Percentiles rank a stretch among this genome's conserved stretches.
Evolutionary conservation across 2,797 vertebrate species (phyloP).

Genomic region (Eulemur albifrons): DNA sequence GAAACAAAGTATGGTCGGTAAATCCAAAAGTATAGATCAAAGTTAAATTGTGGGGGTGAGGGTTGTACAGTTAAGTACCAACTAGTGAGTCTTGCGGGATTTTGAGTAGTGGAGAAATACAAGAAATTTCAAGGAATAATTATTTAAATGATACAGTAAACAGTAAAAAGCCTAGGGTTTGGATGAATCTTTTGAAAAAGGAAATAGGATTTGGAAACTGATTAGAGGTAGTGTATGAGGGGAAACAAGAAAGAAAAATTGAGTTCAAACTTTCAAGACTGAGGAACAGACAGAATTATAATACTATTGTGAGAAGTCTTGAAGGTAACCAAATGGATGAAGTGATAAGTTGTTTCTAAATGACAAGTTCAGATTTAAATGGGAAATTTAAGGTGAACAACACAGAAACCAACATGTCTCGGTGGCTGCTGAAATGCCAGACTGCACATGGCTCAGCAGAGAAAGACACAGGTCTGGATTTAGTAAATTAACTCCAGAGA

Average conservation of each 20-base stretch:
- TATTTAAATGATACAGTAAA: neutral
- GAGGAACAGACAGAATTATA: neutral
- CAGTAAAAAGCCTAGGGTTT: neutral
- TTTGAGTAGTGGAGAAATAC: neutral
- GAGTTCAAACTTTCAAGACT: neutral
- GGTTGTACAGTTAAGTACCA: neutral
- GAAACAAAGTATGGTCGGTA: neutral
- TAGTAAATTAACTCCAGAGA: neutral
- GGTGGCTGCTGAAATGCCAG: neutral
- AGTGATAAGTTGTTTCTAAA: neutral
- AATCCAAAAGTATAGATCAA: neutral
- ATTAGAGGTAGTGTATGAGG: neutral
- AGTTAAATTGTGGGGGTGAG: neutral
- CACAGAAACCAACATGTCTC: neutral
- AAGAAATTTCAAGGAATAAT: neutral
- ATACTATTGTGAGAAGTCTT: neutral
- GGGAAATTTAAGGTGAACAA: neutral
- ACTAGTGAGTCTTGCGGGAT: neutral
- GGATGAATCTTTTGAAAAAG: neutral
- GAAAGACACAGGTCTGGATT: neutral
- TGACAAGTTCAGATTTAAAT: neutral
- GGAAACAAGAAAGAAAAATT: neutral
- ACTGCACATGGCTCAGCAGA: neutral
- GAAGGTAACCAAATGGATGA: neutral
- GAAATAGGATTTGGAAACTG: neutral